Evolutionary conservation across 2,113 vertebrate species (phyloP), one percentile per base, ranked within the genome.

Genomic region (Sapayoa aenigma): DNA sequence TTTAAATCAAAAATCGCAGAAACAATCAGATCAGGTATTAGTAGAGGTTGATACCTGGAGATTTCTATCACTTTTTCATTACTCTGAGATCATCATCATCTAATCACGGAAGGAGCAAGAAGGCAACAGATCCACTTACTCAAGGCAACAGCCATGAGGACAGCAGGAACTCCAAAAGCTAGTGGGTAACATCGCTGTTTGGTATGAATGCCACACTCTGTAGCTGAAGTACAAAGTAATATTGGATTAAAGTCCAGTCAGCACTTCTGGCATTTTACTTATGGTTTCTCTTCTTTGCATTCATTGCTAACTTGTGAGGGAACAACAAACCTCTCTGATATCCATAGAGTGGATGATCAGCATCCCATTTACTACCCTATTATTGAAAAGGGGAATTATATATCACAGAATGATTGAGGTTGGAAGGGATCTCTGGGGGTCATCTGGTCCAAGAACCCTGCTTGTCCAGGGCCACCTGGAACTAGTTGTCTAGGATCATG

Each of bases 101-200:
- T 71, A 14, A 68, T 39, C 79, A 46, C n/a, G 3, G 1, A 73
- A 63, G 53, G 28, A 79, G 28, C 27, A 86, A 67, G 25, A 83
- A 24, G 9, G 53, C 69, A 96, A 83, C 72, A 47, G 18, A 58
- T 63, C 31, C 55, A 95, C 99, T 98, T 98, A 99, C 99, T 59
- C 18, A 99, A 95, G 47, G 99, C 31, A 7, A 99, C 35, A 76
- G 98, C 97, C 99, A 99, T 99, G 72, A 99, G 98, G 14, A 97
- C 96, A 39, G 99, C 99, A 47, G 99, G 99, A 73, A 99, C 98
- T 35, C 99, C 99, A 44, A 99, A 99, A 12, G 99, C 99, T 56
- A 99, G 96, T 2, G 99, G 98, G 84, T 99, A 99, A 87, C 99
- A 99, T 15, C 98, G 94, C 93, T 99, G 98, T 75, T 98, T 91